phyloP scores from a whole-genome alignment of 2,113 vertebrate species.

The Archocentrus centrarchus region DNA sequence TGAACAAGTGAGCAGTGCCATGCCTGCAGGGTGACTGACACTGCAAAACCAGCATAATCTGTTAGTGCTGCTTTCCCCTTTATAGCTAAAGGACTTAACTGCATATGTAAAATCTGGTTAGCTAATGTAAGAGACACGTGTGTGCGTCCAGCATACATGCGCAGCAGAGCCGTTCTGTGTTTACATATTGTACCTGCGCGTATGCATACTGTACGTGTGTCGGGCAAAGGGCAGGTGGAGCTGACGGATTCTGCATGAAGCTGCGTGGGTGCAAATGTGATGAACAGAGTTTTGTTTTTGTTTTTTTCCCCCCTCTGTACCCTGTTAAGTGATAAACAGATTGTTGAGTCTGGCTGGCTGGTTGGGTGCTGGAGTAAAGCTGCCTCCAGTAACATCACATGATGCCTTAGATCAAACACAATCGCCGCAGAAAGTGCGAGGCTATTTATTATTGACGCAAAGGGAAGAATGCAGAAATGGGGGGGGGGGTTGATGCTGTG shows the following conservation, averaged over 20 bases:
- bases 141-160: neutral
- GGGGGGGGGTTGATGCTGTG: neutral
- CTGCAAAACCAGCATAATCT: neutral
- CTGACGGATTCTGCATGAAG: slow-evolving; percentile 40
- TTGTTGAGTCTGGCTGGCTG: slow-evolving; percentile 53
- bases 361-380: slow-evolving; percentile 37
- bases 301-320: neutral
- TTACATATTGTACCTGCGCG: slow-evolving; percentile 41
- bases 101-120: neutral
- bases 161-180: neutral
- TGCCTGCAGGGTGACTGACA: neutral
- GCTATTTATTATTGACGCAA: slow-evolving; percentile 20
- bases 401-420: slow-evolving; percentile 38
- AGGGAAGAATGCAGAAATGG: neutral
- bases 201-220: slow-evolving; percentile 28
- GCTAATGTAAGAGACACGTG: neutral
- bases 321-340: slow-evolving; percentile 66
- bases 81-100: neutral
- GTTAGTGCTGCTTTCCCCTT: neutral
- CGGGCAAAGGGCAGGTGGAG: slow-evolving; percentile 38
- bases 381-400: slow-evolving; percentile 6
- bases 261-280: slow-evolving; percentile 60
- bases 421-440: neutral
- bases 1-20: slow-evolving; percentile 4
- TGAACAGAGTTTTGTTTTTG: slow-evolving; percentile 31